A percentile compares a stretch with the other conserved stretches of the same genome.
Evolutionary conservation across 2,888 invertebrate genomes (phyloP).

Genomic region (Cosmopolites sordidus): DNA sequence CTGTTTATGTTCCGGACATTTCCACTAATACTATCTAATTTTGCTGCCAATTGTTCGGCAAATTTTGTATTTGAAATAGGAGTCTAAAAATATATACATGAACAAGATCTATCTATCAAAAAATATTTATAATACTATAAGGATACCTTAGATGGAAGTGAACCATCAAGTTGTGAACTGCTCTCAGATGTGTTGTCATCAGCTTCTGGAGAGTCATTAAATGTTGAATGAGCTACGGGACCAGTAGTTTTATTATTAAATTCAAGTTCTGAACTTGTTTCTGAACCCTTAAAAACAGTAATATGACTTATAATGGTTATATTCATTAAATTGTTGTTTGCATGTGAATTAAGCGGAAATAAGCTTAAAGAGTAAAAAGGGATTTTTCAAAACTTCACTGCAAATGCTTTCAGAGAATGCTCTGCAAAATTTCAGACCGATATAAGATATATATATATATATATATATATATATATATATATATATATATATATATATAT

Average conservation of each 20-base stretch:
- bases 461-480: too few species aligned
- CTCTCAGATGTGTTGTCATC: neutral
- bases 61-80: slow-evolving; percentile 30
- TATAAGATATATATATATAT: too few species aligned
- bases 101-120: neutral
- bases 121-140: neutral
- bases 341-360: slow-evolving; percentile 3
- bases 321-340: neutral
- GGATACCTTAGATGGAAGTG: neutral
- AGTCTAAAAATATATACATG: slow-evolving; percentile 10
- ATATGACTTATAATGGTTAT: neutral
- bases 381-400: too few species aligned
- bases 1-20: slow-evolving; percentile 47
- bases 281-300: slow-evolving; percentile 33
- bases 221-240: slow-evolving; percentile 39
- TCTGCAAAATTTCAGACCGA: too few species aligned
- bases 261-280: slow-evolving; percentile 40
- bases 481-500: too few species aligned
- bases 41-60: slow-evolving; percentile 59
- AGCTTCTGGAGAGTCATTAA: slow-evolving; percentile 33
- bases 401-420: too few species aligned
- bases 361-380: slow-evolving; percentile 16
- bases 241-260: slow-evolving; percentile 29
- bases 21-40: slow-evolving; percentile 51
- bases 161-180: neutral